A percentile compares a stretch with the other conserved stretches of the same genome.
Conservation (phyloP, 2,113 vertebrate genomes). For the Poecile atricapillus region DNA sequence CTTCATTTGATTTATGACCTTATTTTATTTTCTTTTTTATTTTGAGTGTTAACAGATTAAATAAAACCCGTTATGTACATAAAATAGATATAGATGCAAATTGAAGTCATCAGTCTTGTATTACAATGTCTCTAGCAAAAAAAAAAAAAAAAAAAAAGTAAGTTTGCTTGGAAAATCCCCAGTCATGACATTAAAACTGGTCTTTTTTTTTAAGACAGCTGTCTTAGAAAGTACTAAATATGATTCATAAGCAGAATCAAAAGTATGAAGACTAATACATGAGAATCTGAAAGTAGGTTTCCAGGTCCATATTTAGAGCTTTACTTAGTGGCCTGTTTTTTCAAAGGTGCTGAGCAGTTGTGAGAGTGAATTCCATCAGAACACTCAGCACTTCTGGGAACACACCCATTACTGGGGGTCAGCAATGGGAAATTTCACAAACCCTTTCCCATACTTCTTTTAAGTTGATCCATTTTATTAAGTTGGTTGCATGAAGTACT, state of each 20-base stretch:
- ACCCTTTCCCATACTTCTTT: neutral
- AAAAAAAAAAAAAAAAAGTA: neutral
- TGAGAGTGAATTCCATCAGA: neutral
- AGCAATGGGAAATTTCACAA: neutral
- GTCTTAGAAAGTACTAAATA: neutral
- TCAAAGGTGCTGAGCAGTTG: neutral
- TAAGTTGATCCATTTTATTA: neutral
- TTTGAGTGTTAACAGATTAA: neutral
- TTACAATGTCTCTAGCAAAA: neutral
- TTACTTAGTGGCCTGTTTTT: neutral
- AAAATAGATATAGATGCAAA: neutral
- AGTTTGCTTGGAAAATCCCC: neutral
- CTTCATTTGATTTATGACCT: neutral
- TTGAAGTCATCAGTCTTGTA: neutral
- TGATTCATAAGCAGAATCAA: neutral
- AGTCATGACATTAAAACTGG: neutral
- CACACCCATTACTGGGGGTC: neutral
- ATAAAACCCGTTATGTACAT: rapidly evolving
- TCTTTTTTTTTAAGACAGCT: neutral
- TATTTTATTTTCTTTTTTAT: neutral
- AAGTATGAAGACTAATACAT: neutral
- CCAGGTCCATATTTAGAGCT: neutral
- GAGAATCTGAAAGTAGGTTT: neutral
- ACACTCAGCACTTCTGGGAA: neutral
- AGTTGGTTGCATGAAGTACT: neutral